Base-by-base conservation (phyloP, 2,113 vertebrate genomes). In the Eubucco bourcierii region DNA sequence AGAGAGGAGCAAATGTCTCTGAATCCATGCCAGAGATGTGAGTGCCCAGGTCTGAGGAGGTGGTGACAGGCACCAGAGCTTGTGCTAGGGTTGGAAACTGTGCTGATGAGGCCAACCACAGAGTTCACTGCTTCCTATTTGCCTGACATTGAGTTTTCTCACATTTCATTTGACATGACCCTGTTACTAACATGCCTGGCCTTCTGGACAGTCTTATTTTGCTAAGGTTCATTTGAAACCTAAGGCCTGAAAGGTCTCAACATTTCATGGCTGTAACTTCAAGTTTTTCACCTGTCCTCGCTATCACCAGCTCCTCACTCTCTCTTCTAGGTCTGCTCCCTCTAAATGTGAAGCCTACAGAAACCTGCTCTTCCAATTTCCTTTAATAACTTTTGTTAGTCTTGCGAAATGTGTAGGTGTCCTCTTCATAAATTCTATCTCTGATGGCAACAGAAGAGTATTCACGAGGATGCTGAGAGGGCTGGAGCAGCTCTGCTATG, bases 141-240 rank as follows among this genome's bases (percentile, higher is more conserved):
- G 39, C 63, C 44, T 0, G 4, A 31, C 56, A 25, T 3, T 33
- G 72, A 83, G 68, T 84, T 74, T 92, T 92, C 84, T 92, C 55
- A 68, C 52, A 58, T 88, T 93, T 95, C 59, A n/a, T 75, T 37
- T 84, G 75, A 76, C 37, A 3, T 85, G 87, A 95, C 75, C 74
- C 60, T 84, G 29, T 59, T 89, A 76, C 87, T 87, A 90, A 73
- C 9, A 3, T 80, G 67, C 75, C 60, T 66, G 68, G 60, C 68
- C 60, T 72, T 93, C 83, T 75, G 73, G 79, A 87, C 29, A 80
- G 58, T 53, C 72, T 91, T 92, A 44, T 86, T 94, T 88, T 92
- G 50, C 59, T 70, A 79, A 78, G 55, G 70, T 83, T 94, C 70
- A 71, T 52, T 52, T 84, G 77, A 94, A 83, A 66, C 85, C 66